These are phyloP conservation scores for Drosophila macrospina DNA, from an alignment of 2,888 invertebrate genomes.

Conservation along the genomic window DNA sequence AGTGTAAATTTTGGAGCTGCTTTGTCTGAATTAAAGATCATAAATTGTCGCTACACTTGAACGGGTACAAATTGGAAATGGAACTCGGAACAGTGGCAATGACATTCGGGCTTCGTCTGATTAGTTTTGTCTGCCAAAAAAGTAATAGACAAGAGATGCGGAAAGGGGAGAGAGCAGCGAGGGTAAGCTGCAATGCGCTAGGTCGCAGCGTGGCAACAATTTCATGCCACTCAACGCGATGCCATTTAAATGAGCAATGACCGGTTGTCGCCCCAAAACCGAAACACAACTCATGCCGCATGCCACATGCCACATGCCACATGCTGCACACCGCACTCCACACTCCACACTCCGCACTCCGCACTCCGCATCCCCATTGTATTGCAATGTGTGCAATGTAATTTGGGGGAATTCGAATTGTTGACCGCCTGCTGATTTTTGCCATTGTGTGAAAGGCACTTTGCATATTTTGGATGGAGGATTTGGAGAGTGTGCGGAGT, in stretches of 20 bases:
- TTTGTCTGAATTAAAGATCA: no score
- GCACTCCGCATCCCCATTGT: constrained; percentile 2
- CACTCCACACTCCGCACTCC: constrained; percentile 9
- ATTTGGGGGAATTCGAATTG: constrained; percentile 38
- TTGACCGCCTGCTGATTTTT: constrained; percentile 55
- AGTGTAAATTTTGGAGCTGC: not conserved
- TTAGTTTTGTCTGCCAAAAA: constrained; percentile 14
- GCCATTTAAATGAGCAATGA: constrained; percentile 44
- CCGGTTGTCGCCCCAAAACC: constrained; percentile 6
- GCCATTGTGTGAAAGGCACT: constrained; percentile 40
- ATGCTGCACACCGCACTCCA: constrained; percentile 5
- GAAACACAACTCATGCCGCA: constrained; percentile 23
- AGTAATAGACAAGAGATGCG: no score
- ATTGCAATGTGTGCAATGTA: constrained; percentile 22
- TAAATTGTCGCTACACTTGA: no score
- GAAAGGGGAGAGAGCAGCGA: no score
- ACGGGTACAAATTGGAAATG: not conserved
- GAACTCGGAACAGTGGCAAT: not conserved
- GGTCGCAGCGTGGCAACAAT: constrained; percentile 3
- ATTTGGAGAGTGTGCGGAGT: no score
- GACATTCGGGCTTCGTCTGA: not conserved
- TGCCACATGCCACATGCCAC: constrained; percentile 1
- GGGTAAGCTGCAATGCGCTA: constrained; percentile 33
- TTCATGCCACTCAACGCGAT: constrained; percentile 8
- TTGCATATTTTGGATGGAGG: constrained; percentile 27